Base-by-base conservation (phyloP, 2,113 vertebrate genomes). In the Synodontis membranacea region DNA sequence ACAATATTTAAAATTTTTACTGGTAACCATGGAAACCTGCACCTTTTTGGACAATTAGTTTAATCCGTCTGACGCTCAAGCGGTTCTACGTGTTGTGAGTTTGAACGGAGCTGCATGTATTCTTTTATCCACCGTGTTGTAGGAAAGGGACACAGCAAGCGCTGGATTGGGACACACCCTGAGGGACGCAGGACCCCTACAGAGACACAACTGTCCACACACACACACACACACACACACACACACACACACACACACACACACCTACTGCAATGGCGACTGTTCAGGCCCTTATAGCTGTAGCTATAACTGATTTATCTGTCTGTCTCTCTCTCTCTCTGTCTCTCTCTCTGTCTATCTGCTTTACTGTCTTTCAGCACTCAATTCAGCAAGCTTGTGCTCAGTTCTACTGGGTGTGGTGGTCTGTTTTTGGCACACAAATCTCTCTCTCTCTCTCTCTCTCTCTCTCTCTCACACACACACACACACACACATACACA, bases 341-440 rank as follows among this genome's bases (percentile, higher is more conserved):
- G 52, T 15, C 58, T 60, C 39, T 21, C 17, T 9, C 23, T 15
- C 28, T 28, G n/a, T 34, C 31, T 66, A 31, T 15, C 81, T n/a
- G 28, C 5, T 60, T 17, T 31, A 25, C 58, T 70, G 6, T 66
- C n/a, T 34, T 12, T 66, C 42, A 74, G 44, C 21, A 74, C 70
- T 75, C n/a, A n/a, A 50, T 48, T 56, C 37, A 15, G 39, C 50
- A 23, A 58, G 37, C 28, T 76, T 76, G 28, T 70, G 31, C 21
- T 68, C 11, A 2, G 39, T 62, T 84, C 25, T 37, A 0, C 48
- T 84, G 83, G 83, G 68, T 84, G 68, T 58, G 83, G 83, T 84
- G 70, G 52, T 84, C 70, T 76, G 68, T 76, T 84, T 84, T 84
- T 60, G 83, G 70, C 23, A 58, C 66, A 83, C 23, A 56, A 3